A percentile compares a stretch with the other conserved stretches of the same genome.
phyloP scores from a whole-genome alignment of 2,888 invertebrate genomes.

The Nomada fabriciana region DNA sequence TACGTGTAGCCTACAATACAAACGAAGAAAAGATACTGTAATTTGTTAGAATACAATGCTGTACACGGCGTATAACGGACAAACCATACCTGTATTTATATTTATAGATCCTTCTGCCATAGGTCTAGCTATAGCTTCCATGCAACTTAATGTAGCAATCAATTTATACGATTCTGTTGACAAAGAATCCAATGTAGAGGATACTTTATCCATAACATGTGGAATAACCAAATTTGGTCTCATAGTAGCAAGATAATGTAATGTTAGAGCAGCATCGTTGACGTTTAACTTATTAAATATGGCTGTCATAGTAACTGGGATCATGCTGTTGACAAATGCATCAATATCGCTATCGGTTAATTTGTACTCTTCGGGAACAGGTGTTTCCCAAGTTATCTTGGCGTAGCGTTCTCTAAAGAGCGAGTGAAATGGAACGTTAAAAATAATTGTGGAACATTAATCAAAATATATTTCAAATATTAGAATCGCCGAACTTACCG shows the following conservation, averaged over 20 bases:
- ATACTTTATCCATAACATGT: slow-evolving; percentile 91
- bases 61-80: not conserved
- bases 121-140: slow-evolving; percentile 89
- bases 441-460: not conserved
- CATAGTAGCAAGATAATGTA: slow-evolving; percentile 91
- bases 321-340: slow-evolving; percentile 91
- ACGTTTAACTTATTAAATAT: slow-evolving; percentile 91
- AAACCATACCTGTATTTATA: slow-evolving; percentile 74
- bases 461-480: not conserved
- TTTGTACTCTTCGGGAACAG: slow-evolving; percentile 88
- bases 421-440: not conserved
- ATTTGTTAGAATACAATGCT: not conserved
- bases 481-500: slow-evolving; percentile 74
- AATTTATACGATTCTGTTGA: slow-evolving; percentile 95
- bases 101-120: slow-evolving; percentile 85
- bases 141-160: slow-evolving; percentile 90
- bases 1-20: slow-evolving; percentile 85
- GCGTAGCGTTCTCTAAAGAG: slow-evolving; percentile 87
- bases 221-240: slow-evolving; percentile 94
- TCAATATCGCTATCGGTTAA: slow-evolving; percentile 93
- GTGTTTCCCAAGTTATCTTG: slow-evolving; percentile 88
- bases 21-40: not conserved
- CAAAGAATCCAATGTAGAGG: slow-evolving; percentile 92
- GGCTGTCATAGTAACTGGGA: slow-evolving; percentile 90
- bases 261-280: slow-evolving; percentile 88